phyloP scores from a whole-genome alignment of 2,113 vertebrate species.

The Seriola aureovittata region DNA sequence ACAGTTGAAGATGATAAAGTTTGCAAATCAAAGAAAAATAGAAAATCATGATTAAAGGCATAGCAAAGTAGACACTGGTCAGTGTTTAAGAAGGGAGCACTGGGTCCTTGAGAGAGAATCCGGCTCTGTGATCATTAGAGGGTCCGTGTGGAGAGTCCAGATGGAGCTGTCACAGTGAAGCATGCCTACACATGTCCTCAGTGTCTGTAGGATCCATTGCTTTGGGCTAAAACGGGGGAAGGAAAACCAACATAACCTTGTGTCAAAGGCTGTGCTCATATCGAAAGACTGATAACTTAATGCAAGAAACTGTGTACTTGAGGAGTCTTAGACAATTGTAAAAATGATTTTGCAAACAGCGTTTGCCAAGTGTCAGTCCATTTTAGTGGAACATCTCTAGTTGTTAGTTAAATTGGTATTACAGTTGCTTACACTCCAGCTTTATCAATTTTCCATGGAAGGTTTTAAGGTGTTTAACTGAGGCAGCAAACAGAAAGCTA shows the following conservation, averaged over 20 bases:
- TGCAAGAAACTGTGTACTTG: conserved; percentile 47
- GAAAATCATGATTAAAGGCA: conserved; percentile 46
- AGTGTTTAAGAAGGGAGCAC: conserved; percentile 34
- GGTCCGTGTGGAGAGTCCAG: conserved; percentile 65
- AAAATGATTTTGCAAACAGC: conserved; percentile 17
- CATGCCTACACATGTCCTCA: conserved; percentile 59
- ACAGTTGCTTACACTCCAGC: not conserved
- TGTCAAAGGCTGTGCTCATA: conserved; percentile 57
- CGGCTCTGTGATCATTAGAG: conserved; percentile 70
- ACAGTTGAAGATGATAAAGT: conserved; percentile 30
- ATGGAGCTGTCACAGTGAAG: conserved; percentile 75
- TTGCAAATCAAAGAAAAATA: conserved; percentile 36
- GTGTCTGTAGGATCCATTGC: conserved; percentile 64
- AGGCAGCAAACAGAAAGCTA: not conserved
- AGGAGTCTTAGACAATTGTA: conserved; percentile 44
- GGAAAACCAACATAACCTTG: conserved; percentile 66
- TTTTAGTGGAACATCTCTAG: conserved; percentile 11
- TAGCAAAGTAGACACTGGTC: conserved; percentile 54
- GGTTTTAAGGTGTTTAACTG: not conserved
- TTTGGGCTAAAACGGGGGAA: conserved; percentile 50
- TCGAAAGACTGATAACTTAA: conserved; percentile 53
- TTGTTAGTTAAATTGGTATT: conserved; percentile 10
- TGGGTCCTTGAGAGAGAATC: conserved; percentile 62
- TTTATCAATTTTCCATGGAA: not conserved
- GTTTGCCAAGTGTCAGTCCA: conserved; percentile 10